Percentiles rank a stretch among this genome's conserved stretches.
phyloP scores from a whole-genome alignment of 1,140 invertebrate species.

The Littorina saxatilis region DNA sequence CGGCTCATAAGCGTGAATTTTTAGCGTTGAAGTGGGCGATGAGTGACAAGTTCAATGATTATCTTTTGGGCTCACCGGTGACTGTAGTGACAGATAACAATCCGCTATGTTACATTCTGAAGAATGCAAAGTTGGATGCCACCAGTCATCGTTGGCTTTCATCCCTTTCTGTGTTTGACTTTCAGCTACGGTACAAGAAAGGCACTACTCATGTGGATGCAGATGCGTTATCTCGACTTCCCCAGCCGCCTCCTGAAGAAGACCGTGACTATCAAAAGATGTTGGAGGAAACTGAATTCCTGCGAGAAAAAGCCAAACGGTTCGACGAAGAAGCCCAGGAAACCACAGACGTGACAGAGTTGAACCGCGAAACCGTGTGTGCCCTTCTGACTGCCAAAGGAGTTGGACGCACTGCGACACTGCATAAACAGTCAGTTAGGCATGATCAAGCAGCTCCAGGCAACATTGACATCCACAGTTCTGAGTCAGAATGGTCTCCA shows the following conservation, averaged over 20 bases:
- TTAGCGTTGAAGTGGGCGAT: no score
- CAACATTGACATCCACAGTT: background rate
- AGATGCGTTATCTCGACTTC: constrained; percentile 41
- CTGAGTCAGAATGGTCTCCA: background rate
- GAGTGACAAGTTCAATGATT: background rate
- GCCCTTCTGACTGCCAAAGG: background rate
- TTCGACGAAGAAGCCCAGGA: background rate
- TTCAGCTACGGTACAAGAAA: constrained; percentile 38
- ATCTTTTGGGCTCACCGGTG: background rate
- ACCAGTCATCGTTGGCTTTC: background rate
- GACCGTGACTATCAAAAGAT: background rate
- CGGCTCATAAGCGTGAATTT: no score
- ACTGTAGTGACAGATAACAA: background rate
- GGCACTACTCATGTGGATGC: constrained; percentile 41
- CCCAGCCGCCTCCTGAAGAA: background rate
- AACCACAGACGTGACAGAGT: background rate
- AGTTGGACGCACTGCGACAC: background rate
- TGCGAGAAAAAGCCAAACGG: background rate
- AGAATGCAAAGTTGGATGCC: no score
- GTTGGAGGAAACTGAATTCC: background rate
- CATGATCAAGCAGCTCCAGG: background rate
- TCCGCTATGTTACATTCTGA: no score
- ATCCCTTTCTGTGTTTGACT: constrained; percentile 38
- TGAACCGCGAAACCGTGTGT: background rate
- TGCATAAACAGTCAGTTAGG: background rate